Conservation (phyloP, 2,113 vertebrate species). For the Caranx ignobilis region DNA sequence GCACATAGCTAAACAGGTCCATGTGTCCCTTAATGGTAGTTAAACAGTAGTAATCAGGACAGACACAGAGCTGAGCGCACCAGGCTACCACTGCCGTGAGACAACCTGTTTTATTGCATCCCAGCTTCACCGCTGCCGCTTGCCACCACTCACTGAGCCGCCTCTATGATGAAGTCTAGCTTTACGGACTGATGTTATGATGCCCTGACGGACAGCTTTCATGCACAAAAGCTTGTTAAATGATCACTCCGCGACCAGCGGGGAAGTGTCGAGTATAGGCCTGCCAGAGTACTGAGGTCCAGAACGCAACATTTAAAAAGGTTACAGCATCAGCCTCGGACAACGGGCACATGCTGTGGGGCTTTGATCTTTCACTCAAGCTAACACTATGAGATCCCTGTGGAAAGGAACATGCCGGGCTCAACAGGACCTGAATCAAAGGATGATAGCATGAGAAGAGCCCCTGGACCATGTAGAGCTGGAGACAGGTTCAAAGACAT, state of each 20-base stretch:
- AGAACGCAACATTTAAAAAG: slow-evolving; percentile 11
- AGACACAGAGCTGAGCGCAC: slow-evolving; percentile 23
- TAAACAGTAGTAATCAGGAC: slow-evolving; percentile 37
- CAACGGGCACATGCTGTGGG: background rate
- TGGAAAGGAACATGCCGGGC: slow-evolving; percentile 28
- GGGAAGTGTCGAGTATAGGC: background rate
- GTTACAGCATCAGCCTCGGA: background rate
- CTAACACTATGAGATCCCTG: slow-evolving; percentile 9
- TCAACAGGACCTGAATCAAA: slow-evolving; percentile 53
- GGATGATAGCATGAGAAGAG: slow-evolving; percentile 20
- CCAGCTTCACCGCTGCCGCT: slow-evolving; percentile 2
- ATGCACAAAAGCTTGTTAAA: slow-evolving; percentile 2
- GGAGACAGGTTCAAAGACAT: slow-evolving; percentile 16
- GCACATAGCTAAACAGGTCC: slow-evolving; percentile 42
- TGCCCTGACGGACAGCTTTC: background rate
- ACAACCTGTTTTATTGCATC: slow-evolving; percentile 47
- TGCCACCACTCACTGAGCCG: slow-evolving; percentile 19
- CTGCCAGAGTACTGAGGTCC: background rate
- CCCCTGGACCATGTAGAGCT: slow-evolving; percentile 17
- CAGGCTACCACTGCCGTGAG: slow-evolving; percentile 23
- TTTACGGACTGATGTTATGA: slow-evolving; percentile 3
- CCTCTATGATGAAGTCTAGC: background rate
- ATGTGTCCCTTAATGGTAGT: slow-evolving; percentile 44
- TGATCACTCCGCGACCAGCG: slow-evolving; percentile 10
- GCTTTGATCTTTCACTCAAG: slow-evolving; percentile 37